Conservation (phyloP, 2,113 vertebrate genomes). For the Ctenomys sociabilis region DNA sequence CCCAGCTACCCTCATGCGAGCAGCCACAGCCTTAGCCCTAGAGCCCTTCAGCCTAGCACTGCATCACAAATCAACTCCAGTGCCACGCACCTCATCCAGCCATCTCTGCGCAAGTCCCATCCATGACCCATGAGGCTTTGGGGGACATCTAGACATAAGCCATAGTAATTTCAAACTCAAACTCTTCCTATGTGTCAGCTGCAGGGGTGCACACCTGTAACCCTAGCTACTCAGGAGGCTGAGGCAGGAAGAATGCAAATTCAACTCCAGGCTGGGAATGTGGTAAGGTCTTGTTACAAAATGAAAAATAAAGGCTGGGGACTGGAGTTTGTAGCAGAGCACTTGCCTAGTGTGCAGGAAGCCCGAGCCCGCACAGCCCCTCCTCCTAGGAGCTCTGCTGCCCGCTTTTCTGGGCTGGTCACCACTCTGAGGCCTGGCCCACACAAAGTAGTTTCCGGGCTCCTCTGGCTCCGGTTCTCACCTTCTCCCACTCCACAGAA, state of each 20-base stretch:
- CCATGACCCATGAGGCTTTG: background rate
- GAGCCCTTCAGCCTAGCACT: background rate
- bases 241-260: background rate
- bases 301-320: background rate
- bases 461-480: background rate
- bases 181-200: background rate
- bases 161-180: background rate
- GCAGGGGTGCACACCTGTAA: background rate
- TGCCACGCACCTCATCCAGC: no score
- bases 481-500: background rate
- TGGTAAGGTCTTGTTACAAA: background rate
- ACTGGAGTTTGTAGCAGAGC: background rate
- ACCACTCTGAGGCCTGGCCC: background rate
- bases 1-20: background rate
- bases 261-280: background rate
- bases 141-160: background rate
- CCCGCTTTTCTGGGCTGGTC: background rate
- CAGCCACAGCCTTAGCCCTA: background rate
- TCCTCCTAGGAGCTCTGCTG: background rate
- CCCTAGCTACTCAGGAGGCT: background rate
- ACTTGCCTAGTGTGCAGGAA: no score
- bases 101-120: no score
- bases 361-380: no score
- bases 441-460: background rate
- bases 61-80: no score